Evolutionary conservation across 2,797 vertebrate species (phyloP).

Genomic region (Pseudotriccus pelzelni): DNA sequence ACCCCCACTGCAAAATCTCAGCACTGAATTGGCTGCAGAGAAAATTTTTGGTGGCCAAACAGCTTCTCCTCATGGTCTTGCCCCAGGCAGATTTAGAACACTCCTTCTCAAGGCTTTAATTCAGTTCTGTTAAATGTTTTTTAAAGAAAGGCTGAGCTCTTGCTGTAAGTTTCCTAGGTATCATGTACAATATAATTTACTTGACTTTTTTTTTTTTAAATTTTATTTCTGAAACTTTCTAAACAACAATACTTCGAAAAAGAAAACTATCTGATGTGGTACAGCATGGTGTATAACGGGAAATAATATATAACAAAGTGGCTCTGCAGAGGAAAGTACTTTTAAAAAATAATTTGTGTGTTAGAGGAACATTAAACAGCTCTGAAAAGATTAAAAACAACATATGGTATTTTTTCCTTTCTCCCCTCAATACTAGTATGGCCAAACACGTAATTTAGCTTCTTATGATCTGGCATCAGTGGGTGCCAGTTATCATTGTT

Average conservation of each 20-base stretch:
- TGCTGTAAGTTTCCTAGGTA: neutral
- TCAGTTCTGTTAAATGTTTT: neutral
- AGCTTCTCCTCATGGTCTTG: neutral
- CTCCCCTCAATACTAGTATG: neutral
- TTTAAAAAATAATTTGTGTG: neutral
- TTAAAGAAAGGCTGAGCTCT: neutral
- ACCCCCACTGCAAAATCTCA: neutral
- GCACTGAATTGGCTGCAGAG: neutral
- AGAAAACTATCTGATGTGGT: neutral
- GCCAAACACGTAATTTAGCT: conserved; percentile 1
- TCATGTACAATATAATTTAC: neutral
- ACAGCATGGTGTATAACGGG: neutral
- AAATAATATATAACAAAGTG: neutral
- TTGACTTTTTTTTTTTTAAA: neutral
- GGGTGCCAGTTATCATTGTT: conserved; percentile 26
- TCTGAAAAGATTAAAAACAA: conserved; percentile 29
- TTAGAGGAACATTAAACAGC: conserved; percentile 12
- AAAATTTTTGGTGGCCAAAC: neutral
- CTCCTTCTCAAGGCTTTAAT: neutral
- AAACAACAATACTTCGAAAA: neutral
- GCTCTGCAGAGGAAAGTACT: neutral
- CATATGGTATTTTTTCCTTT: conserved; percentile 31
- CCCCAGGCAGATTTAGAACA: neutral
- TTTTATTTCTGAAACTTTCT: neutral
- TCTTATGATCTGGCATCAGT: conserved; percentile 1